Evolutionary conservation across 2,113 vertebrate genomes (phyloP).

Genomic region (Rhinolophus sinicus): DNA sequence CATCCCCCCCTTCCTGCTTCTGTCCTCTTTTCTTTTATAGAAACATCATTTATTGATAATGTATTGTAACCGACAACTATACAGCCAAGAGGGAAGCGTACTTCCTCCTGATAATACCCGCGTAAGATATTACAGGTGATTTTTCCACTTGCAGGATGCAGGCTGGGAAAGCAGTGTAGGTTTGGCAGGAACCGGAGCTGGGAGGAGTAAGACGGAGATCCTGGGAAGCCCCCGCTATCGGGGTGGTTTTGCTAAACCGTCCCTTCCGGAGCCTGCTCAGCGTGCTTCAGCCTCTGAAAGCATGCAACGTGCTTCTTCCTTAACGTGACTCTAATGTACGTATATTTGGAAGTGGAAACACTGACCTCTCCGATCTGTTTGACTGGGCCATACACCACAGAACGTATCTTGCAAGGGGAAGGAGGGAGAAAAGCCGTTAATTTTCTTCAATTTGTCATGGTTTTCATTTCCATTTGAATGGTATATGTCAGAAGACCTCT

Average conservation of each 20-base stretch:
- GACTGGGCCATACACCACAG: background rate
- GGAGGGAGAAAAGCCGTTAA: slow-evolving; percentile 55
- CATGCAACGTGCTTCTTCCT: background rate
- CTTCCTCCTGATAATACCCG: slow-evolving; percentile 77
- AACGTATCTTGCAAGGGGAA: background rate
- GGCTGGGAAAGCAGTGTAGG: slow-evolving; percentile 33
- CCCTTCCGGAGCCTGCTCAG: slow-evolving; percentile 4
- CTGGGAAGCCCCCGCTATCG: slow-evolving; percentile 12
- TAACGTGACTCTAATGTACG: slow-evolving; percentile 24
- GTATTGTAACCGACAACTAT: slow-evolving; percentile 81
- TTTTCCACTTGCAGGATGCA: slow-evolving; percentile 60
- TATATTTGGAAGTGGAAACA: slow-evolving; percentile 61
- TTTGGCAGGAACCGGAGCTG: slow-evolving; percentile 42
- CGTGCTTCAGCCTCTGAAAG: slow-evolving; percentile 8
- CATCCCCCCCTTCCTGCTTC: background rate
- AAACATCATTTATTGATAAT: slow-evolving; percentile 85
- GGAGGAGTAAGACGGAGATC: background rate
- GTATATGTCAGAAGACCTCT: slow-evolving; percentile 60
- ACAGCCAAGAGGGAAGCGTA: slow-evolving; percentile 74
- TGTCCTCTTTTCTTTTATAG: slow-evolving; percentile 53
- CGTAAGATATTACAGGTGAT: slow-evolving; percentile 63
- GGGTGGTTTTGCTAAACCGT: slow-evolving; percentile 17
- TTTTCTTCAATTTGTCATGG: slow-evolving; percentile 79
- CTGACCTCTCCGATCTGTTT: slow-evolving; percentile 63
- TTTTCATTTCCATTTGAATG: slow-evolving; percentile 83